phyloP scores from a whole-genome alignment of 92 coral and sea anemone species.

The Nematostella vectensis region DNA sequence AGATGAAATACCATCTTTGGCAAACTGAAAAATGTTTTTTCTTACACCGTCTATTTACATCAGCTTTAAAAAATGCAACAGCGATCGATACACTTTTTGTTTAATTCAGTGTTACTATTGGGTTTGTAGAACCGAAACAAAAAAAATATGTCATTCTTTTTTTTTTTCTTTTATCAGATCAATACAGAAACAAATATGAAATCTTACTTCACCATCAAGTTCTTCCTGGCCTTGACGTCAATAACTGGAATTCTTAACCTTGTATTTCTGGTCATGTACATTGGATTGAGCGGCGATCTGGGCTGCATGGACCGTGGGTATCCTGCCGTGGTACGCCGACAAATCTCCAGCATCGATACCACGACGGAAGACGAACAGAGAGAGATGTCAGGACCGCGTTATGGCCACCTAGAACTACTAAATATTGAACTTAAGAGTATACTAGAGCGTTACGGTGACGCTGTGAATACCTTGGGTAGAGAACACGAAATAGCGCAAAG shows the following conservation, averaged over 20 bases:
- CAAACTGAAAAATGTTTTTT: too few relatives aligned
- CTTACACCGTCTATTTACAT: too few relatives aligned
- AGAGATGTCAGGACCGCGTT: conserved; percentile 11
- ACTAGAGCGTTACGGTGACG: conserved; percentile 55
- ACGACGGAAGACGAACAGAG: conserved; percentile 31
- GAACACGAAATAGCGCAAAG: conserved; percentile 24
- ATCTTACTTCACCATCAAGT: too few relatives aligned
- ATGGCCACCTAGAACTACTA: conserved; percentile 58
- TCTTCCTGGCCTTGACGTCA: conserved; percentile 32
- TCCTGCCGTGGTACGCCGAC: conserved; percentile 49
- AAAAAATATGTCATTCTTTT: too few relatives aligned
- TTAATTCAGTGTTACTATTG: too few relatives aligned
- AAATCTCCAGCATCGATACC: conserved; percentile 64
- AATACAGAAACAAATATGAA: too few relatives aligned
- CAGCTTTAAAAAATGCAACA: too few relatives aligned
- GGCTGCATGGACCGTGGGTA: conserved; percentile 20
- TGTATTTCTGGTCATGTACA: conserved; percentile 25
- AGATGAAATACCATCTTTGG: too few relatives aligned
- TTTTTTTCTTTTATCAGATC: too few relatives aligned
- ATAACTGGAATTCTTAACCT: conserved; percentile 50
- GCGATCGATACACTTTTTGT: too few relatives aligned
- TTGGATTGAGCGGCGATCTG: conserved; percentile 10
- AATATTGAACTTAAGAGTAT: conserved; percentile 72
- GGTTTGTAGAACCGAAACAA: too few relatives aligned
- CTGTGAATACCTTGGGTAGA: conserved; percentile 39